phyloP scores from a whole-genome alignment of 2,888 invertebrate species.

The Agelastica alni region DNA sequence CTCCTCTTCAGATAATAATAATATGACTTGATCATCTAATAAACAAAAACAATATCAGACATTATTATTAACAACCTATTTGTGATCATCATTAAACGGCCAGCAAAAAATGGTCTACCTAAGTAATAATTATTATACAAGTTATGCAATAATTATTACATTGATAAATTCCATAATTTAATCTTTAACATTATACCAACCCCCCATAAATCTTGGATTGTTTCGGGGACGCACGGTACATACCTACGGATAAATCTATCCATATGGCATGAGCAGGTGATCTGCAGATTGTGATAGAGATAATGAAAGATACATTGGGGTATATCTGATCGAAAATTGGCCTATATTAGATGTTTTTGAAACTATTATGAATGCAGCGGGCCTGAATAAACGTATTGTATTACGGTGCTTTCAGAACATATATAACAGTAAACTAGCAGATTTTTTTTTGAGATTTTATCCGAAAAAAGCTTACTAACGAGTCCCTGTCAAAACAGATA shows the following conservation, averaged over 20 bases:
- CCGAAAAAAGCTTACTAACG: constrained; percentile 9
- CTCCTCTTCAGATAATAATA: too few species aligned
- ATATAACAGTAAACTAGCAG: constrained; percentile 14
- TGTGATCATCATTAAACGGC: too few species aligned
- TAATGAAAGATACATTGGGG: constrained; percentile 33
- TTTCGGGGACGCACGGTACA: constrained; percentile 11
- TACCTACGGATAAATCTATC: constrained; percentile 13
- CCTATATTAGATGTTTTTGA: constrained; percentile 31
- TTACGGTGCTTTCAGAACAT: constrained; percentile 20
- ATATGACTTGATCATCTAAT: too few species aligned
- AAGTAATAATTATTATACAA: too few species aligned
- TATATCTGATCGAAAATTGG: constrained; percentile 34
- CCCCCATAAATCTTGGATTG: too few species aligned
- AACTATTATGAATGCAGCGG: constrained; percentile 28
- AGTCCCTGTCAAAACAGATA: too few species aligned
- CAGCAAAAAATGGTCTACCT: too few species aligned
- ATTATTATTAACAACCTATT: too few species aligned
- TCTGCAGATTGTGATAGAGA: constrained; percentile 33
- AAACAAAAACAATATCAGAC: too few species aligned
- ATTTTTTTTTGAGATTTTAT: constrained; percentile 22
- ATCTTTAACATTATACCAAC: too few species aligned
- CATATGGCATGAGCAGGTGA: constrained; percentile 36
- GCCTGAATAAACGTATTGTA: constrained; percentile 27
- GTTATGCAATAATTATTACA: too few species aligned
- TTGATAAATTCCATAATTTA: too few species aligned